Evolutionary conservation across 1,140 invertebrate species (phyloP), one percentile per base, ranked within the genome.

Genomic region (Diachasma alloeum): DNA sequence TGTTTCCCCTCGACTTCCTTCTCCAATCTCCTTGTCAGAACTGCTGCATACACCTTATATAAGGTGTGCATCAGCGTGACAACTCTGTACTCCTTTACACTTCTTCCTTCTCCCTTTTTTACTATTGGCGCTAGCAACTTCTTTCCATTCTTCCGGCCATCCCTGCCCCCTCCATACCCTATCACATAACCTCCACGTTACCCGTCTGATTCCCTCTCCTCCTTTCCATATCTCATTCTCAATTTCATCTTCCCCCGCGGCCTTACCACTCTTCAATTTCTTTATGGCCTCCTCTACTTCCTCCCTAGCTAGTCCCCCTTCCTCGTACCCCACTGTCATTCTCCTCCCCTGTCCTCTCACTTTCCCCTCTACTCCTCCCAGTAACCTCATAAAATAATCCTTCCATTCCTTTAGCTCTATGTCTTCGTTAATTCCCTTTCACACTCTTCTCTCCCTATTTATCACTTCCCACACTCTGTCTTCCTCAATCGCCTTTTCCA

Each of bases 201-300:
- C 36, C 19, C 24, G 31, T 26, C 10, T 15, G 13, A 76, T 37
- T 0, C 37, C 42, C 36, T 76, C 74, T 17, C 74, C 74, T 36
- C 74, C 66, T 36, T 56, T 75, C 74, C 74, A 75, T 26, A 53
- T 56, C 17, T 75, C 59, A 59, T 59, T 76, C 22, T 5, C 22
- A 13, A 76, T 56, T 36, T 31, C 48, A 76, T 76, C n/a, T n/a
- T n/a, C n/a, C n/a, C n/a, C n/a, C n/a, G n/a, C n/a, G n/a, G n/a
- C n/a, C n/a, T n/a, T n/a, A n/a, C n/a, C n/a, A n/a, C n/a, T n/a
- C n/a, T n/a, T n/a, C n/a, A n/a, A n/a, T n/a, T n/a, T n/a, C n/a
- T 67, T 15, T 70, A 26, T 15, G 46, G 42, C 46, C n/a, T 76
- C 31, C 26, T 36, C 17, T 0, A 76, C 74, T 56, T 76, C 67